Base-by-base conservation (phyloP, 2,888 invertebrate genomes). In the Eurois occulta region DNA sequence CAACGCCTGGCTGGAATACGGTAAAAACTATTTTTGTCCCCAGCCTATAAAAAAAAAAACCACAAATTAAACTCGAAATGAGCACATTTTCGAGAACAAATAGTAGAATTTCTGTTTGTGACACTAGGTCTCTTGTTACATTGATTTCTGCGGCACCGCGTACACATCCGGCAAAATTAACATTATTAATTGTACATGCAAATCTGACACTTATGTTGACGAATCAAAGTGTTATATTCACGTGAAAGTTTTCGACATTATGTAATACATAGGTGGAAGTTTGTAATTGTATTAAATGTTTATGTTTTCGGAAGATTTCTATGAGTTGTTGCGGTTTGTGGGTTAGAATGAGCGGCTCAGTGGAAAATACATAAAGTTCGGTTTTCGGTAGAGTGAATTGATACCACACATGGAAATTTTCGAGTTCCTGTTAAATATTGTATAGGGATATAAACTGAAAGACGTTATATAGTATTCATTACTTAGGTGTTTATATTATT, bases 91-190 rank as follows among this genome's bases (percentile, higher is more conserved):
- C 81, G 80, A 79, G 68, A 77, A 46, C 81, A 60, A 75, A 74
- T 76, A 80, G 83, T 87, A 83, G 6, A 60, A 62, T 28, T 72
- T 71, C 86, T 91, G 91, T 38, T 55, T 41, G 65, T 91, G 91
- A 90, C 91, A 90, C 72, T 72, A 81, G 75, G 77, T 79, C 87
- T 87, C 84, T 80, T 87, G 90, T 91, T 87, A 87, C 90, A 86
- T 86, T 87, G 87, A 90, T 90, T 90, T 90, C 87, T 80, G 86
- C 68, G 79, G 52, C 80, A 80, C 85, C 81, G 74, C 80, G 77
- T 78, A 83, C 84, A 87, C 78, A 85, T 84, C 75, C 81, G 75
- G 73, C 64, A 35, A 83, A 87, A 90, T 91, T 90, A 87, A 81
- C 90, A 90, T 89, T 77, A 85, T 82, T 88, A 85, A 86, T 87